These are phyloP conservation scores for Allenopithecus nigroviridis DNA, from an alignment of 2,797 vertebrate genomes.

Conservation along the genomic window DNA sequence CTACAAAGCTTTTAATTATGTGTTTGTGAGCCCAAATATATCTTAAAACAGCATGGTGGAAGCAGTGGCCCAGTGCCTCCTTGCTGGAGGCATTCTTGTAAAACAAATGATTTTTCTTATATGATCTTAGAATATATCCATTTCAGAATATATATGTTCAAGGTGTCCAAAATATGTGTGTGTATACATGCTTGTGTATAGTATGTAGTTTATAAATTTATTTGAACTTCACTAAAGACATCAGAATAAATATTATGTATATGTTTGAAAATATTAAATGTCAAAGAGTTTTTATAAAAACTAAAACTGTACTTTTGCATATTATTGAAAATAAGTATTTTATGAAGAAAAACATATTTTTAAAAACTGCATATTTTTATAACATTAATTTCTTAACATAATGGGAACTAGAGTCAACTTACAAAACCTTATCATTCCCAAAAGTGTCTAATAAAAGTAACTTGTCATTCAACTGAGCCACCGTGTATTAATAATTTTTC, in stretches of 20 bases:
- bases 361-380: not conserved
- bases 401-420: not conserved
- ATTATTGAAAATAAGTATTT: not conserved
- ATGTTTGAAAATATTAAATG: not conserved
- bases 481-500: not conserved
- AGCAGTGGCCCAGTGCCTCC: not conserved
- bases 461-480: not conserved
- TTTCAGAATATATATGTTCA: conserved; percentile 17
- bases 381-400: conserved; percentile 3
- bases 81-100: not conserved
- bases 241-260: not conserved
- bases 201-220: not conserved
- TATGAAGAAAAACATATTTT: not conserved
- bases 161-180: not conserved
- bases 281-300: not conserved
- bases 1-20: conserved; percentile 4
- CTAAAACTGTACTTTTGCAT: not conserved
- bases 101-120: not conserved
- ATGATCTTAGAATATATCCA: not conserved
- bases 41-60: not conserved
- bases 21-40: not conserved
- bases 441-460: not conserved
- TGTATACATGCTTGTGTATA: not conserved
- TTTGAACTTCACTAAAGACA: not conserved
- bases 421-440: not conserved